Conservation (phyloP, 2,888 invertebrate genomes). For the Pheosia tremula region DNA sequence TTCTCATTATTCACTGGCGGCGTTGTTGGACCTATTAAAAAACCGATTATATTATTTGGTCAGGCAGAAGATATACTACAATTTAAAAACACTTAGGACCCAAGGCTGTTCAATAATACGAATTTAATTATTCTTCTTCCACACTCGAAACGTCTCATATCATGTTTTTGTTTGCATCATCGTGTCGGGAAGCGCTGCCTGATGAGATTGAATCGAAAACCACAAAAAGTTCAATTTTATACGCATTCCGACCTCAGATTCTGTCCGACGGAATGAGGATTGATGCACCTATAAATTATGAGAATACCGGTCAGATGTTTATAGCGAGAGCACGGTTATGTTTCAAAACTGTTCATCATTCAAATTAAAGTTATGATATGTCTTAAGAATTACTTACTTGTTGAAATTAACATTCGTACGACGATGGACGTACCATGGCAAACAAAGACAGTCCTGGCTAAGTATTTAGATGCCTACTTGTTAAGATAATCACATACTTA, state of each 20-base stretch:
- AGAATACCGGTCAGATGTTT: constrained; percentile 7
- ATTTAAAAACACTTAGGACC: neutral
- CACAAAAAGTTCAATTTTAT: constrained; percentile 30
- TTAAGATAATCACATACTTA: too few relatives aligned
- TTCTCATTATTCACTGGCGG: too few relatives aligned
- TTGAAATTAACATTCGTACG: neutral
- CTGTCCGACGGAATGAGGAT: constrained; percentile 12
- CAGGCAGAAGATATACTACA: too few relatives aligned
- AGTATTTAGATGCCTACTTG: too few relatives aligned
- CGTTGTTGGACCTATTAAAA: too few relatives aligned
- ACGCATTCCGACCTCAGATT: constrained; percentile 10
- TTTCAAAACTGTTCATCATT: neutral
- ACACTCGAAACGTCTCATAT: neutral
- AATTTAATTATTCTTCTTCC: neutral
- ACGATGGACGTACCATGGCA: too few relatives aligned
- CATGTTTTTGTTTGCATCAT: constrained; percentile 1
- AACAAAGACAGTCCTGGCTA: too few relatives aligned
- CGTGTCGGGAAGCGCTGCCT: neutral
- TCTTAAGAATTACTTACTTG: neutral
- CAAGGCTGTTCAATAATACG: neutral
- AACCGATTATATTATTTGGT: too few relatives aligned
- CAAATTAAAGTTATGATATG: too few relatives aligned
- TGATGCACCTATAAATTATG: constrained; percentile 15
- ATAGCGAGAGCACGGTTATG: constrained; percentile 1
- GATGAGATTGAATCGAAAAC: constrained; percentile 20